These are phyloP conservation scores for Caenorhabditis sp. DNA, from an alignment of 2,888 invertebrate genomes.

Conservation along the genomic window DNA sequence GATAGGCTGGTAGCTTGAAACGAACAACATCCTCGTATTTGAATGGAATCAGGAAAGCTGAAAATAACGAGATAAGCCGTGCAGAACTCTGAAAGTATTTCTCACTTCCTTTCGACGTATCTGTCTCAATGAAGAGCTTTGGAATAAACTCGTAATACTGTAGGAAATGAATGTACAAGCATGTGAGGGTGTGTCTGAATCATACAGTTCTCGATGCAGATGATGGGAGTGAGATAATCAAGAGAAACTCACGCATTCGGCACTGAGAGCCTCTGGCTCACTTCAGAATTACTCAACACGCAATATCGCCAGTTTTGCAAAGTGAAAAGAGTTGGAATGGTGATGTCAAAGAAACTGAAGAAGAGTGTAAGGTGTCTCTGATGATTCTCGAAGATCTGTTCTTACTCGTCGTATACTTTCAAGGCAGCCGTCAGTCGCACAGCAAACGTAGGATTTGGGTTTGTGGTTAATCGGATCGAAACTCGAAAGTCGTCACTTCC, in stretches of 20 bases:
- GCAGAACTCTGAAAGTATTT: neutral
- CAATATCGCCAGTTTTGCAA: neutral
- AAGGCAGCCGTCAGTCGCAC: conserved; percentile 7
- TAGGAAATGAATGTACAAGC: neutral
- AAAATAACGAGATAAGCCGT: neutral
- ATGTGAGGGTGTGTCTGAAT: neutral
- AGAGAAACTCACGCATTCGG: too few relatives aligned
- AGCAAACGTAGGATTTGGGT: neutral
- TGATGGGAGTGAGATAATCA: too few relatives aligned
- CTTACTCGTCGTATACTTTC: conserved; percentile 25
- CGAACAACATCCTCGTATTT: neutral
- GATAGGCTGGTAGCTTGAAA: neutral
- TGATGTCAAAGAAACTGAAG: conserved; percentile 9
- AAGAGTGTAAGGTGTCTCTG: neutral
- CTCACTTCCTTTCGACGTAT: neutral
- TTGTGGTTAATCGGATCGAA: neutral
- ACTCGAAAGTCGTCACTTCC: neutral
- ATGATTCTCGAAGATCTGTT: neutral
- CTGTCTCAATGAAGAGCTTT: neutral
- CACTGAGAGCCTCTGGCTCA: too few relatives aligned
- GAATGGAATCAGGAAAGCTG: too few relatives aligned
- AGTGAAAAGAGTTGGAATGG: neutral
- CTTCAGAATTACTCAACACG: too few relatives aligned
- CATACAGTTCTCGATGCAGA: too few relatives aligned
- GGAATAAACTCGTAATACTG: conserved; percentile 16